phyloP scores from a whole-genome alignment of 2,113 vertebrate genomes.

The Otolemur garnettii region DNA sequence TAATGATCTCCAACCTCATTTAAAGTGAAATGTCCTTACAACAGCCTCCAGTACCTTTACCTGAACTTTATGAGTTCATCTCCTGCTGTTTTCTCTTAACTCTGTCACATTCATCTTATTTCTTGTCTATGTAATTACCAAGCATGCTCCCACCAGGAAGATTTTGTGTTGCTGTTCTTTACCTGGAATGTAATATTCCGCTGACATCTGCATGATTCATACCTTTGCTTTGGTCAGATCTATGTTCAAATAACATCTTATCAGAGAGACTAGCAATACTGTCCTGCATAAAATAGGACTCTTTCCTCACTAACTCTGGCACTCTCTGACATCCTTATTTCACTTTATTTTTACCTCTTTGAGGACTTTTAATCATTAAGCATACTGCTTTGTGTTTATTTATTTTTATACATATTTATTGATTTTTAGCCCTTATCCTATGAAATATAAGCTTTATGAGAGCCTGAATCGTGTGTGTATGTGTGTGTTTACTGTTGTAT shows the following conservation, averaged over 20 bases:
- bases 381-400: neutral
- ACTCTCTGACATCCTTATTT: neutral
- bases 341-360: neutral
- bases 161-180: slow-evolving; percentile 37
- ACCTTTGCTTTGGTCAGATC: neutral
- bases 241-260: neutral
- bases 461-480: neutral
- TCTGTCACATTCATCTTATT: neutral
- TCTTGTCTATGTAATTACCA: neutral
- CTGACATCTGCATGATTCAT: neutral
- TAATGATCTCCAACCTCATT: neutral
- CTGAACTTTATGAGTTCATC: neutral
- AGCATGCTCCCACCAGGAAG: neutral
- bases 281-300: neutral
- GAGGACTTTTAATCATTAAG: neutral
- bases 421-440: neutral
- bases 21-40: neutral
- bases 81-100: neutral
- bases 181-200: neutral
- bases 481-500: neutral
- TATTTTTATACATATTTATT: neutral
- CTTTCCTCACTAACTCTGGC: neutral
- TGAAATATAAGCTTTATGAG: neutral
- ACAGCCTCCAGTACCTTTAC: neutral
- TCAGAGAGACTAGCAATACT: neutral